phyloP scores from a whole-genome alignment of 2,113 vertebrate genomes.

The Thinocorus orbignyianus region DNA sequence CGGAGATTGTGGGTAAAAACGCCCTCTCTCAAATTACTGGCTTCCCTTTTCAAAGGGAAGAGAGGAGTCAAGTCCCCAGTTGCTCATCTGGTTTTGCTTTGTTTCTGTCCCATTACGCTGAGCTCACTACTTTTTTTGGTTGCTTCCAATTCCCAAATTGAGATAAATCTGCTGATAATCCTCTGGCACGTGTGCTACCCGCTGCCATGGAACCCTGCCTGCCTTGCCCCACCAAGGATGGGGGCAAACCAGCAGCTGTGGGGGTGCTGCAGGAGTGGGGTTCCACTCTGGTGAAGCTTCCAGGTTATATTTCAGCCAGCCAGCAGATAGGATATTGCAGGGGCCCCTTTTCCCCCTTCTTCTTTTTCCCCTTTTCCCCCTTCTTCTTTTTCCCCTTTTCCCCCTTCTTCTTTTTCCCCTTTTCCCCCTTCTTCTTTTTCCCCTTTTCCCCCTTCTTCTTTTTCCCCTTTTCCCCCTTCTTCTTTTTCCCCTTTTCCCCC shows the following conservation, averaged over 20 bases:
- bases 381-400: too few species aligned
- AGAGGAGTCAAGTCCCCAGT: neutral
- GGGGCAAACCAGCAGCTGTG: neutral
- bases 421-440: neutral
- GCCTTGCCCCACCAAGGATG: neutral
- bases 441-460: neutral
- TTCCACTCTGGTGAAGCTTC: neutral
- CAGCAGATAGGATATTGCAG: neutral
- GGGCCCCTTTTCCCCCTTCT: too few species aligned
- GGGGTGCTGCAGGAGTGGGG: neutral
- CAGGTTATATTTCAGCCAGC: neutral
- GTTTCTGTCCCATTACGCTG: constrained; percentile 3
- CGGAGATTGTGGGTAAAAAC: neutral
- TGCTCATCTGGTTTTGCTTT: constrained; percentile 28
- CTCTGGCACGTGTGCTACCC: neutral
- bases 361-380: too few species aligned
- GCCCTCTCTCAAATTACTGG: neutral
- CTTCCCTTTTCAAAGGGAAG: constrained; percentile 13
- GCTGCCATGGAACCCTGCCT: neutral
- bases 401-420: too few species aligned
- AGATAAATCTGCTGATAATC: constrained; percentile 29
- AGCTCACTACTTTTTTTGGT: neutral
- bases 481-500: neutral
- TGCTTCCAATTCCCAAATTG: constrained; percentile 4
- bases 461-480: too few species aligned